Base-by-base conservation (phyloP, 1,140 invertebrate genomes). In the Camponotus pennsylvanicus region DNA sequence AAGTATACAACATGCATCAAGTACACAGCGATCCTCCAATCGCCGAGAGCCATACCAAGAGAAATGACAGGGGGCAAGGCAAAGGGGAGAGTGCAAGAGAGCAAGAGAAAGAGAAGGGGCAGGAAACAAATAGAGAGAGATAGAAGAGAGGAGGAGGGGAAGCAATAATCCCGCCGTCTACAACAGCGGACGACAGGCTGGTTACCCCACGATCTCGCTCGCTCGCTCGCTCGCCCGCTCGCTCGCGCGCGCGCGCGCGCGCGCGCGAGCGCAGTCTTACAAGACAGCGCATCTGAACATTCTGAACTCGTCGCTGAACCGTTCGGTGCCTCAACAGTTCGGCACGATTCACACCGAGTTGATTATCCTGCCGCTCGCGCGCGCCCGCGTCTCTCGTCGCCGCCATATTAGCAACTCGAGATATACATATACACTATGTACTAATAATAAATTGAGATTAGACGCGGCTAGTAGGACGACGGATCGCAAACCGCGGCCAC, bases 251-350 rank as follows among this genome's bases (percentile, higher is more conserved):
- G 78, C 83, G 79, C 11, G 89, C 80, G 78, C 82, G 89, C 89
- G 89, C 89, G 85, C 88, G 73, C 89, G 70, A 79, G 79, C 86
- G 85, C 77, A 87, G 88, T 85, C 89, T 93, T 91, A 89, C 89
- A 90, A 92, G 91, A 93, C 91, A 91, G 92, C 92, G 86, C 77
- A 89, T 88, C 91, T 92, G 91, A 93, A 92, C 91, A 90, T 86
- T 91, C 90, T 89, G 87, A 92, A 92, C 87, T 86, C 90, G 85
- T 80, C 77, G 83, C 88, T 90, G 92, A 91, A 89, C 85, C 15
- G 49, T 52, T 52, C 49, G 49, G 89, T 90, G 77, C 83, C 66
- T 92, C 89, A 92, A 92, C 92, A 92, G 91, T 92, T 90, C 91
- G 90, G 76, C 86, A 90, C 89, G 78, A 86, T 91, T 92, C 88